A percentile compares a stretch with the other conserved stretches of the same genome.
Evolutionary conservation across 1,140 invertebrate species (phyloP).

Genomic region (Plutomurus gul): DNA sequence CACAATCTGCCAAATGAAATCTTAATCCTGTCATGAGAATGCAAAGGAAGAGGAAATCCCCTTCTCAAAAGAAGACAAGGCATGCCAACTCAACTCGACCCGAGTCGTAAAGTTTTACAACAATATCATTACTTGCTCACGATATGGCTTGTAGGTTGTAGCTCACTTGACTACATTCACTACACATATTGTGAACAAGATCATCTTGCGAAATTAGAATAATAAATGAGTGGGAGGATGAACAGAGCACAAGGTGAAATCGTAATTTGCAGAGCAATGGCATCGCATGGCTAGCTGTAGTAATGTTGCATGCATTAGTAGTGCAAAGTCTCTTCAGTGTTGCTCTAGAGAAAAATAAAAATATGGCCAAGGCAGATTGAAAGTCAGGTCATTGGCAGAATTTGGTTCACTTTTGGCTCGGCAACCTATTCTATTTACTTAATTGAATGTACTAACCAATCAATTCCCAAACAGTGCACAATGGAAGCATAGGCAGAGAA

Average conservation of each 20-base stretch:
- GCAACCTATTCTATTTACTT: no score
- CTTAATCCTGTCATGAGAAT: not conserved
- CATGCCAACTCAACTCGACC: not conserved
- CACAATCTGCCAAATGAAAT: not conserved
- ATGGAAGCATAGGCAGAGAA: no score
- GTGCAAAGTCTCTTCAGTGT: no score
- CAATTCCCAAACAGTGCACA: no score
- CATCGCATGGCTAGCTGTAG: not conserved
- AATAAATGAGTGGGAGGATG: not conserved
- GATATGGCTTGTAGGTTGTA: not conserved
- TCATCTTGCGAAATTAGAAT: not conserved
- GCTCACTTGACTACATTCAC: not conserved
- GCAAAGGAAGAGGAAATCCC: not conserved
- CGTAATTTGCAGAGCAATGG: not conserved
- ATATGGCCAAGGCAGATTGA: no score
- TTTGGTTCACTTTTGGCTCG: no score
- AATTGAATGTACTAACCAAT: no score
- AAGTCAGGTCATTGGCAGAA: no score
- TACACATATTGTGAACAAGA: not conserved
- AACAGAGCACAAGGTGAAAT: not conserved
- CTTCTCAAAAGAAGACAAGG: not conserved
- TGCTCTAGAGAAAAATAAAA: no score
- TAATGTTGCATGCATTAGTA: no score
- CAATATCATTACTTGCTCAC: not conserved
- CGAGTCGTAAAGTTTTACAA: constrained; percentile 7